Evolutionary conservation across 2,113 vertebrate genomes (phyloP).

Genomic region (Illadopsis cleaveri): DNA sequence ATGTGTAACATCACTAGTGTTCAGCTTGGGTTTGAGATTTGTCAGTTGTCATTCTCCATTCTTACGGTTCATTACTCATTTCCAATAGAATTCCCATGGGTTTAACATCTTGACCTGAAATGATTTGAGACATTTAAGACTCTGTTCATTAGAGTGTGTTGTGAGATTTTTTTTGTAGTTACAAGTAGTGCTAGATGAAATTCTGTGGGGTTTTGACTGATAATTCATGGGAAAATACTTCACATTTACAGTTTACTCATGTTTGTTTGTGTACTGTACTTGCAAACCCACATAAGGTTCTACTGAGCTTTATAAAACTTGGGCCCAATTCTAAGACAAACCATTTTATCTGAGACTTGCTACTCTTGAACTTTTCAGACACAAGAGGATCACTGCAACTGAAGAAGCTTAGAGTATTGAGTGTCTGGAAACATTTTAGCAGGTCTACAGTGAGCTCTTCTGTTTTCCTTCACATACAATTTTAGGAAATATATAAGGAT

Average conservation of each 20-base stretch:
- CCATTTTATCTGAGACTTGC: not conserved
- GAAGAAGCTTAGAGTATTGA: not conserved
- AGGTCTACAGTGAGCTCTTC: not conserved
- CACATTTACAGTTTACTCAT: not conserved
- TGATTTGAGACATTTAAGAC: not conserved
- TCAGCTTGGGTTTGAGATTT: conserved; percentile 35
- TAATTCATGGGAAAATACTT: not conserved
- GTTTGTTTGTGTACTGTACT: not conserved
- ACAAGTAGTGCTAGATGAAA: not conserved
- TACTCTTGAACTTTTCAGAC: not conserved
- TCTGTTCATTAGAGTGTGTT: not conserved
- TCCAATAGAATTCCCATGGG: not conserved
- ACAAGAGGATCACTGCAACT: not conserved
- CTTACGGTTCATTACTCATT: not conserved
- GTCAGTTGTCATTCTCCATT: conserved; percentile 61
- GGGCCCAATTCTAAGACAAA: not conserved
- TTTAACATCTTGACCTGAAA: not conserved
- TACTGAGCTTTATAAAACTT: not conserved
- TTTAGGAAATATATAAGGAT: not conserved
- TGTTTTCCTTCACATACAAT: not conserved
- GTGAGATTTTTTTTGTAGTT: not conserved
- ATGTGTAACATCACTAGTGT: not conserved
- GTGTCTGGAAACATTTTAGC: not conserved
- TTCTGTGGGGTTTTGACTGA: not conserved
- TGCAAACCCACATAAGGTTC: not conserved